phyloP scores from a whole-genome alignment of 2,888 invertebrate species.

The Watsonalla binaria region DNA sequence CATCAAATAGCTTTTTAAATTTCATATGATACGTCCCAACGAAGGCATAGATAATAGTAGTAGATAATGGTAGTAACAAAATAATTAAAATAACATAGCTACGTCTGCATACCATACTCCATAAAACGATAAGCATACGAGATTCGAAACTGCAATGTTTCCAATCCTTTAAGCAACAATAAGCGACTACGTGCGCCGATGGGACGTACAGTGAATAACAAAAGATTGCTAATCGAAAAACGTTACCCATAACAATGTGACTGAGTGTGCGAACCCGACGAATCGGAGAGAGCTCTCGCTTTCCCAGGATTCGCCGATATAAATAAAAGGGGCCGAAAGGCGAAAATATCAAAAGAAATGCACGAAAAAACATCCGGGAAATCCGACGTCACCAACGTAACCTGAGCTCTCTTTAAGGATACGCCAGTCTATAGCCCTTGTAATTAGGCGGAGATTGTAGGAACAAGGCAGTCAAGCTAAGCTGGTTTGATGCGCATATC shows the following conservation, averaged over 20 bases:
- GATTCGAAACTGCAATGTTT: constrained; percentile 3
- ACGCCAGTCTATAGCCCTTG: background rate
- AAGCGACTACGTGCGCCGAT: constrained; percentile 8
- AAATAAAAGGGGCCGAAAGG: constrained; percentile 39
- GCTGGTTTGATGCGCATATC: constrained; percentile 25
- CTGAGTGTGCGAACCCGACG: constrained; percentile 12
- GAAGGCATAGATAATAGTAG: too few relatives aligned
- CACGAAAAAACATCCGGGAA: constrained; percentile 44
- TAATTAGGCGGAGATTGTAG: background rate
- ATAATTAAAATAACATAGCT: too few relatives aligned
- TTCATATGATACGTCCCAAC: too few relatives aligned
- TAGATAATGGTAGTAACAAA: too few relatives aligned
- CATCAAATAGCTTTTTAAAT: too few relatives aligned
- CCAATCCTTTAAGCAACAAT: constrained; percentile 1
- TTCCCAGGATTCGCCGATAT: constrained; percentile 34
- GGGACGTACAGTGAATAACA: constrained; percentile 13
- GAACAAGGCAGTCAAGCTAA: constrained; percentile 19
- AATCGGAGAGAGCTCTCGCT: constrained; percentile 25
- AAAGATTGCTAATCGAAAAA: constrained; percentile 24
- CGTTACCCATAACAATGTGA: constrained; percentile 24
- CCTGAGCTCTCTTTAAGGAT: constrained; percentile 14
- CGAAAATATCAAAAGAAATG: constrained; percentile 46
- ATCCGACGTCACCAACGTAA: constrained; percentile 34
- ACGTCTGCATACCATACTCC: background rate
- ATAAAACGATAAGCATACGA: background rate